These are phyloP conservation scores for Apodemia zela DNA, from an alignment of 2,888 invertebrate genomes.

Conservation along the genomic window DNA sequence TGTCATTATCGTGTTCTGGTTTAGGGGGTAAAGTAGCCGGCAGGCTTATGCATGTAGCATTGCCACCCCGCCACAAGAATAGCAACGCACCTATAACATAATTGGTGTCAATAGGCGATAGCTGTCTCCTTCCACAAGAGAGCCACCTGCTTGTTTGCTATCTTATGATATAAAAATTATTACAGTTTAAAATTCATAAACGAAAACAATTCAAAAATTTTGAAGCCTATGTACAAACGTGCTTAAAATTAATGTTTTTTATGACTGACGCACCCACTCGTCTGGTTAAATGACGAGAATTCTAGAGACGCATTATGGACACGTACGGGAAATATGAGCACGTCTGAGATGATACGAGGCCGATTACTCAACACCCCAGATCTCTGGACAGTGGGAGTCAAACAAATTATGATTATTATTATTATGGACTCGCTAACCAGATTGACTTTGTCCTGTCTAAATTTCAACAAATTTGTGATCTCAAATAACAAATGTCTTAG, in stretches of 20 bases:
- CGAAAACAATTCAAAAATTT: no score
- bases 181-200: no score
- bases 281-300: slow-evolving; percentile 20
- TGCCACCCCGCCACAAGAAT: no score
- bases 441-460: neutral
- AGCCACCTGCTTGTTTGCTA: no score
- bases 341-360: slow-evolving; percentile 24
- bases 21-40: no score
- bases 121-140: no score
- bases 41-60: no score
- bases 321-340: slow-evolving; percentile 38
- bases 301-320: slow-evolving; percentile 45
- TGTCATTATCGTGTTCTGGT: no score
- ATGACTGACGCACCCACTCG: slow-evolving; percentile 58
- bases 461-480: neutral
- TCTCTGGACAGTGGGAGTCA: slow-evolving; percentile 4
- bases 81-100: no score
- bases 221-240: slow-evolving; percentile 36
- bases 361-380: slow-evolving; percentile 6
- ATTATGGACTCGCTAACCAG: neutral
- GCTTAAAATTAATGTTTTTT: slow-evolving; percentile 51
- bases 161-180: no score
- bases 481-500: neutral
- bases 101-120: no score
- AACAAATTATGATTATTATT: neutral